phyloP scores from a whole-genome alignment of 2,888 invertebrate genomes.

The Morinoia aosen region DNA sequence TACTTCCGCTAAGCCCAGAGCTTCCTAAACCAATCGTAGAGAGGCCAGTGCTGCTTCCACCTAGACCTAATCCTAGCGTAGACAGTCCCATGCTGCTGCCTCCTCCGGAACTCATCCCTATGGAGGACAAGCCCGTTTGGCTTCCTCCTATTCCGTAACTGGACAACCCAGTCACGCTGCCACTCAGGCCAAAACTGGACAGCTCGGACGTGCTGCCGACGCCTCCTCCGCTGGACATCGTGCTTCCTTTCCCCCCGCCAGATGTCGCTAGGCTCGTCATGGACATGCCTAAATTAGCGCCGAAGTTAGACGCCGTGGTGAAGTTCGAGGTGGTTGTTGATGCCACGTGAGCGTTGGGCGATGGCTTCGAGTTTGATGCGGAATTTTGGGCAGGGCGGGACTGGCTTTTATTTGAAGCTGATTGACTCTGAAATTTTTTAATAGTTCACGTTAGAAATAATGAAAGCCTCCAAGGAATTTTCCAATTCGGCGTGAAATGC shows the following conservation, averaged over 20 bases:
- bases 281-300: neutral
- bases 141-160: conserved; percentile 49
- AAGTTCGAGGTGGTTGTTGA: conserved; percentile 21
- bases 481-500: neutral
- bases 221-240: neutral
- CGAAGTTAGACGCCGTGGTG: conserved; percentile 22
- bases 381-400: neutral
- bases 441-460: too few species aligned
- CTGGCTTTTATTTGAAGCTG: conserved; percentile 31
- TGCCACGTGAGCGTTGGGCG: neutral
- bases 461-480: neutral
- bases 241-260: neutral
- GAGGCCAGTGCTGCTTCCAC: conserved; percentile 38
- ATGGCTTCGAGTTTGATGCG: neutral
- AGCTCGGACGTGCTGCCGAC: conserved; percentile 36
- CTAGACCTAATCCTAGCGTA: conserved; percentile 21
- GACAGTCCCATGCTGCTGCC: conserved; percentile 33
- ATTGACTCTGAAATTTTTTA: neutral
- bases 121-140: conserved; percentile 37
- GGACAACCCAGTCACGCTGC: conserved; percentile 36
- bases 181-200: conserved; percentile 30
- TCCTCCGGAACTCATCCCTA: conserved; percentile 43
- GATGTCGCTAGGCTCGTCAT: conserved; percentile 39
- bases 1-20: conserved; percentile 48
- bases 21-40: conserved; percentile 49